phyloP scores from a whole-genome alignment of 2,113 vertebrate species.

The Aplodontia rufa region DNA sequence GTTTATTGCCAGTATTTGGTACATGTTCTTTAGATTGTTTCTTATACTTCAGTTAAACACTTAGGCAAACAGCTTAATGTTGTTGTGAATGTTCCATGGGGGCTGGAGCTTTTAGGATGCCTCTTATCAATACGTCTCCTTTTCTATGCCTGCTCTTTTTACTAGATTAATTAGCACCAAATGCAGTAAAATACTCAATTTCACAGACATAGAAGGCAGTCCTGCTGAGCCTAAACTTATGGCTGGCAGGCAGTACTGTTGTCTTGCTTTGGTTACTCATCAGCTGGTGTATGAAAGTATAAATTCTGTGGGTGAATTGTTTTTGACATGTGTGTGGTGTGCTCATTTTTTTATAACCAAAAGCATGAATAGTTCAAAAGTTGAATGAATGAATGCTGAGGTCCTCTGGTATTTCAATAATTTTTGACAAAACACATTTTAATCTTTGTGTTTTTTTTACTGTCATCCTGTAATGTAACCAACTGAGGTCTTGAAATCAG shows the following conservation, averaged over 20 bases:
- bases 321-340: conserved; percentile 6
- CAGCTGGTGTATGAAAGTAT: conserved; percentile 25
- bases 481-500: conserved; percentile 37
- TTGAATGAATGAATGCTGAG: conserved; percentile 13
- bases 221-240: conserved; percentile 19
- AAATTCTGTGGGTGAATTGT: conserved; percentile 42
- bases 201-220: conserved; percentile 12
- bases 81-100: conserved; percentile 42
- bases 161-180: conserved; percentile 56
- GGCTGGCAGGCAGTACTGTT: neutral
- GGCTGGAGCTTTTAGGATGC: conserved; percentile 48
- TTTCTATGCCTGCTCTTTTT: conserved; percentile 57
- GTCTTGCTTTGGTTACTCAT: conserved; percentile 48
- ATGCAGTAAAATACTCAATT: conserved; percentile 55
- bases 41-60: conserved; percentile 55
- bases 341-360: conserved; percentile 47
- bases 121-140: conserved; percentile 52
- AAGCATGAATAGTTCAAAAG: conserved; percentile 34
- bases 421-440: conserved; percentile 37
- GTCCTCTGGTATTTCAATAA: conserved; percentile 42
- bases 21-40: conserved; percentile 52
- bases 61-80: conserved; percentile 52
- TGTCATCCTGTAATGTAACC: neutral
- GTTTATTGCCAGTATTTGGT: conserved; percentile 61
- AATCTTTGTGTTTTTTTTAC: conserved; percentile 39